Evolutionary conservation across 2,113 vertebrate genomes (phyloP), one percentile per base, ranked within the genome.

Genomic region (Cottus gobio): DNA sequence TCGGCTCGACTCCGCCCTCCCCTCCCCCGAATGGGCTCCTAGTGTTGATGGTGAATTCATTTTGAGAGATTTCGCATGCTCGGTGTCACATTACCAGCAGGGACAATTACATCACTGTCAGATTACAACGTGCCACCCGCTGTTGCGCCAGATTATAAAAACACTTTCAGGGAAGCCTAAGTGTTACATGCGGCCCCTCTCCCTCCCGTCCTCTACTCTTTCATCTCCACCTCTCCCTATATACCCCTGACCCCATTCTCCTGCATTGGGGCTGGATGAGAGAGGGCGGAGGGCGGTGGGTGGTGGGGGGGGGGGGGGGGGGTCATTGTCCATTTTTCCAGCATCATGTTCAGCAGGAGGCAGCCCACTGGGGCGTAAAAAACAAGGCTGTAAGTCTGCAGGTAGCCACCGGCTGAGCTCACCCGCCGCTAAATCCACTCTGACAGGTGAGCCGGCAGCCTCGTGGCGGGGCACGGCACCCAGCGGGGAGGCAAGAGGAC

Each of bases 381-480:
- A 92, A 91, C 83, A 71, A 84, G 85, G 44, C 84, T 77, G 76
- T 61, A 80, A 34, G 84, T 85, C 89, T 63, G 87, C 84, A 89
- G 90, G 85, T 91, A 87, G 85, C 79, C 75, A 72, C 82, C 60
- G 71, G 83, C 83, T 92, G 90, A 91, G 84, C 90, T 91, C 90
- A 90, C 91, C 87, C 91, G 91, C 86, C 65, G 56, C 90, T 89
- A 93, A 90, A 94, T 93, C 84, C 78, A 46, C 84, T 90, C 69
- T 93, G 92, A 93, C 93, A 90, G 92, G 91, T 91, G 92, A 87
- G 93, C 90, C 89, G 86, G 80, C 89, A 88, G 82, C 63, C 88
- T 82, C 39, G 20, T 88, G 70, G 84, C 26, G 42, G 82, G 81
- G 71, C 62, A 52, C 39, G 22, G 84, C 85, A 20, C 79, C 91